Conservation (phyloP, 1,140 invertebrate genomes). For the Drosophila lacteicornis region DNA sequence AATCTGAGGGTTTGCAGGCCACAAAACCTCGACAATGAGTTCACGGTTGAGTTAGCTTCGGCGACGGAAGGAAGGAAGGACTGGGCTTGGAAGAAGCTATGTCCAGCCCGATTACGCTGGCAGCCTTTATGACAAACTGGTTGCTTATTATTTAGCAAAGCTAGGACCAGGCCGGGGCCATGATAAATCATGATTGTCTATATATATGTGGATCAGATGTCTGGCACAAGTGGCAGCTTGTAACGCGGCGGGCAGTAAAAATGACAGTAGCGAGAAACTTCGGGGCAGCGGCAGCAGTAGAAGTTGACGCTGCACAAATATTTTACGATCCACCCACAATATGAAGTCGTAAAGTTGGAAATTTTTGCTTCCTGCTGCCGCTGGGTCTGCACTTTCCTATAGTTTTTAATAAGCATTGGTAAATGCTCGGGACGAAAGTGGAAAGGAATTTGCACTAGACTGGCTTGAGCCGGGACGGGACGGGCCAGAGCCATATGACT, state of each 20-base stretch:
- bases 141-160: slow-evolving; percentile 70
- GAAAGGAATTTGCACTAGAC: slow-evolving; percentile 56
- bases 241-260: slow-evolving; percentile 66
- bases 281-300: slow-evolving; percentile 14
- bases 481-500: slow-evolving; percentile 13
- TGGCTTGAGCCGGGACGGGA: slow-evolving; percentile 16
- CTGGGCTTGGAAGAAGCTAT: slow-evolving; percentile 44
- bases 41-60: slow-evolving; percentile 59
- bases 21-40: slow-evolving; percentile 71
- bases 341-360: slow-evolving; percentile 82
- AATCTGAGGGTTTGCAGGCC: slow-evolving; percentile 75
- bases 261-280: slow-evolving; percentile 55
- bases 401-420: slow-evolving; percentile 81
- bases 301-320: slow-evolving; percentile 75
- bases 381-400: slow-evolving; percentile 66
- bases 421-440: slow-evolving; percentile 48
- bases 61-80: slow-evolving; percentile 29
- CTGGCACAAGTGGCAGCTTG: slow-evolving; percentile 73
- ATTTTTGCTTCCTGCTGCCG: slow-evolving; percentile 78
- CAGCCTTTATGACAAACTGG: slow-evolving; percentile 75
- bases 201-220: slow-evolving; percentile 51
- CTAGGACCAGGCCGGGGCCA: slow-evolving; percentile 29
- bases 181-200: slow-evolving; percentile 61
- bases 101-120: slow-evolving; percentile 42
- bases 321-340: slow-evolving; percentile 81